These are phyloP conservation scores for Rynchops niger DNA, from an alignment of 2,113 vertebrate species.

Conservation along the genomic window DNA sequence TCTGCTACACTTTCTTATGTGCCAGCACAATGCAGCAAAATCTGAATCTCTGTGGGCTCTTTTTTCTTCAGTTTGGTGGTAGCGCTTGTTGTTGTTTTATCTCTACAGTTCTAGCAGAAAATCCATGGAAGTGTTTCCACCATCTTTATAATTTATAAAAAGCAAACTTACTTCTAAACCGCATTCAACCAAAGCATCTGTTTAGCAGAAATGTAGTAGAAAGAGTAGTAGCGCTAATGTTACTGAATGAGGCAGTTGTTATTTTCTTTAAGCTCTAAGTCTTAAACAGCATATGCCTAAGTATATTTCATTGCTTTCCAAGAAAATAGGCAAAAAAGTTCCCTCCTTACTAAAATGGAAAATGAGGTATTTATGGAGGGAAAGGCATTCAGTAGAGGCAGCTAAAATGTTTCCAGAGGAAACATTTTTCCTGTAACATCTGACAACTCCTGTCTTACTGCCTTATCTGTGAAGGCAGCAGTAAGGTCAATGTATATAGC, in stretches of 20 bases:
- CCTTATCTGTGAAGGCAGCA: not conserved
- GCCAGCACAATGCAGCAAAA: not conserved
- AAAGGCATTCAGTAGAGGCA: not conserved
- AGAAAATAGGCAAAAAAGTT: not conserved
- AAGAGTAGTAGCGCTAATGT: not conserved
- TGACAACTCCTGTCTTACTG: not conserved
- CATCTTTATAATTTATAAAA: not conserved
- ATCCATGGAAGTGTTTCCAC: not conserved
- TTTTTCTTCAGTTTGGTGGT: not conserved
- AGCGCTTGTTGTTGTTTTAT: not conserved
- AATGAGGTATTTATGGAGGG: not conserved
- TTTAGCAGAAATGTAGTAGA: not conserved
- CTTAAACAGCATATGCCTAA: not conserved
- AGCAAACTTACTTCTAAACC: not conserved
- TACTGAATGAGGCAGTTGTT: not conserved
- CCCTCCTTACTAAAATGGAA: not conserved
- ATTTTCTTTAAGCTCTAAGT: not conserved
- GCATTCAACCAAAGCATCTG: accelerated
- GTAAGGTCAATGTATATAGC: not conserved
- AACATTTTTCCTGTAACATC: not conserved
- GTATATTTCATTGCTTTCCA: not conserved
- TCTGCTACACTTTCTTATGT: not conserved
- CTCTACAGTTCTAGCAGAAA: not conserved
- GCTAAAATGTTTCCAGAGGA: not conserved
- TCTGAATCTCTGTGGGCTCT: not conserved